A percentile compares a stretch with the other conserved stretches of the same genome.
These are phyloP conservation scores for Siderastrea radians DNA, from an alignment of 92 coral and sea anemone species.

Conservation along the genomic window DNA sequence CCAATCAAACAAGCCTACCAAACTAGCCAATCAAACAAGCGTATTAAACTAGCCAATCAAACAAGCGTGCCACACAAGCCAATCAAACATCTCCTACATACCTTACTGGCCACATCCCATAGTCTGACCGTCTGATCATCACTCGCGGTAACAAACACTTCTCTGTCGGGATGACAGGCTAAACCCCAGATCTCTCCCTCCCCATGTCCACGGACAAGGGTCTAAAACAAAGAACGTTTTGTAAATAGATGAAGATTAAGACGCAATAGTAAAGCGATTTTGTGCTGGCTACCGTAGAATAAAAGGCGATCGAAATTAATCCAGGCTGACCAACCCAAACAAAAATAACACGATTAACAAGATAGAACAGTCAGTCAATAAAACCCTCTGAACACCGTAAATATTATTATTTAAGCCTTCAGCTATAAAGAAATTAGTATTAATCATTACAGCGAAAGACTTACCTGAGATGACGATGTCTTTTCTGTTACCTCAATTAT, in stretches of 20 bases:
- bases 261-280: no score
- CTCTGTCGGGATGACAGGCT: conserved; percentile 96
- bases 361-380: no score
- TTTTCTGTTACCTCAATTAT: conserved; percentile 91
- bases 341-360: no score
- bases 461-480: conserved; percentile 81
- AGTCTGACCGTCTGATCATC: conserved; percentile 95
- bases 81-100: conserved; percentile 5
- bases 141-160: conserved; percentile 93
- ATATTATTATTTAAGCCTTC: neutral
- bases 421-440: neutral
- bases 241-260: no score
- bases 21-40: no score
- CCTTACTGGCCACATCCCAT: conserved; percentile 97
- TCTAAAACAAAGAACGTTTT: conserved; percentile 46
- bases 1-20: no score
- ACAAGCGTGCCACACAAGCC: neutral
- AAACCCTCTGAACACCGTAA: no score
- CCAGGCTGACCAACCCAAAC: no score
- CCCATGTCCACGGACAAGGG: conserved; percentile 91
- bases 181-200: conserved; percentile 99
- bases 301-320: no score
- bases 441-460: neutral
- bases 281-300: no score
- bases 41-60: neutral